phyloP scores from a whole-genome alignment of 2,113 vertebrate species.

The Cyanoliseus patagonus region DNA sequence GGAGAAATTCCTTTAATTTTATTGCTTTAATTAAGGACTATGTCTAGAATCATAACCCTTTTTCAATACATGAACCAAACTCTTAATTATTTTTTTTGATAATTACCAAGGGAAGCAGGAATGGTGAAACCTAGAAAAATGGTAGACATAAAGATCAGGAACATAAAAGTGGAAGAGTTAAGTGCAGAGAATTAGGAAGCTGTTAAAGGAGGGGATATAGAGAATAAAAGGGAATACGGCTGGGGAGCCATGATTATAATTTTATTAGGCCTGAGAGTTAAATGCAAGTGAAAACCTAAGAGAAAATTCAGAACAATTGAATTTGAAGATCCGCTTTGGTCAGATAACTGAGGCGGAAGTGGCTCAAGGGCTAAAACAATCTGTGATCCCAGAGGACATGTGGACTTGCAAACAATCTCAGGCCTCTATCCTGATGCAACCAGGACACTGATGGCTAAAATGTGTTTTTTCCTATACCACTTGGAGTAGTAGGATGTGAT shows the following conservation, averaged over 20 bases:
- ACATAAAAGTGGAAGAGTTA: background rate
- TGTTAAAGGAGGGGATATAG: background rate
- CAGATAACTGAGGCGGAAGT: background rate
- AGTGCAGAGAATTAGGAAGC: constrained; percentile 12
- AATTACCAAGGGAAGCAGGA: background rate
- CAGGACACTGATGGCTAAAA: background rate
- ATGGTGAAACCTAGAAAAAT: background rate
- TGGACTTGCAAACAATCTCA: background rate
- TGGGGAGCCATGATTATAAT: background rate
- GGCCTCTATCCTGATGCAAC: background rate
- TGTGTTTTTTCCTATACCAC: background rate
- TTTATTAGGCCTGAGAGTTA: constrained; percentile 22
- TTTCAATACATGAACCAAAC: background rate
- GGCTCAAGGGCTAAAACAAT: background rate
- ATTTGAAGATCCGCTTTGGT: background rate
- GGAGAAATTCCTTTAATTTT: background rate
- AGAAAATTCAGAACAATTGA: constrained; percentile 7
- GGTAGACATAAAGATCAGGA: background rate
- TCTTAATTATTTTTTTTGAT: background rate
- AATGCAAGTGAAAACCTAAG: constrained; percentile 28
- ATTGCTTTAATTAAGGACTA: background rate
- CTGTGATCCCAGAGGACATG: background rate
- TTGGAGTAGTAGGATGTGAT: background rate
- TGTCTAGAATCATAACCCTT: background rate
- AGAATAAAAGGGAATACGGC: background rate